phyloP scores from a whole-genome alignment of 2,797 vertebrate genomes.

The Chelmon rostratus region DNA sequence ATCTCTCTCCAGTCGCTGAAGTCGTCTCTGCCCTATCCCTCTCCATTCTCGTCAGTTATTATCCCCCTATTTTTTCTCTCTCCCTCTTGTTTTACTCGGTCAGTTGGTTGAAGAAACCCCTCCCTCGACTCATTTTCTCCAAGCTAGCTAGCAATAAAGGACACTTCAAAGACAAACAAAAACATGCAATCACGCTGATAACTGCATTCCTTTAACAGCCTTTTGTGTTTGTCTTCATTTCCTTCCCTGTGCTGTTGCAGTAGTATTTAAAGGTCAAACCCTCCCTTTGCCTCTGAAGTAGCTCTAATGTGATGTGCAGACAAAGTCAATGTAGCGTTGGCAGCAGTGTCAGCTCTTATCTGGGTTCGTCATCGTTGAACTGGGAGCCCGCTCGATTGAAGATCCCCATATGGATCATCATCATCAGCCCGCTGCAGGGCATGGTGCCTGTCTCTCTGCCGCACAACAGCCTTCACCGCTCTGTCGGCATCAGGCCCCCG shows the following conservation, averaged over 20 bases:
- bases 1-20: slow-evolving; percentile 39
- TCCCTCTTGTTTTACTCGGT: slow-evolving; percentile 24
- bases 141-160: slow-evolving; percentile 22
- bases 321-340: slow-evolving; percentile 59
- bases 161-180: slow-evolving; percentile 36
- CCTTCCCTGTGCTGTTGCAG: slow-evolving; percentile 9
- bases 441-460: slow-evolving; percentile 59
- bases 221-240: slow-evolving; percentile 30
- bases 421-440: slow-evolving; percentile 65
- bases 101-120: slow-evolving; percentile 10
- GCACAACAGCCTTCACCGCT: slow-evolving; percentile 49
- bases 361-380: slow-evolving; percentile 60
- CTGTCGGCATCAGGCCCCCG: slow-evolving; percentile 47
- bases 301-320: slow-evolving; percentile 63
- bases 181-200: slow-evolving; percentile 28
- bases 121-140: slow-evolving; percentile 9
- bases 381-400: slow-evolving; percentile 64
- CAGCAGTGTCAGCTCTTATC: slow-evolving; percentile 72
- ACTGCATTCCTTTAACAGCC: slow-evolving; percentile 15
- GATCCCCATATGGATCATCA: slow-evolving; percentile 73
- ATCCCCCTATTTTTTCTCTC: slow-evolving; percentile 14
- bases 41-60: slow-evolving; percentile 43
- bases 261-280: slow-evolving; percentile 70
- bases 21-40: slow-evolving; percentile 25
- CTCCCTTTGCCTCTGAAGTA: slow-evolving; percentile 50